These are phyloP conservation scores for Sycobia sp. DNA, from an alignment of 1,140 invertebrate genomes.

Conservation along the genomic window DNA sequence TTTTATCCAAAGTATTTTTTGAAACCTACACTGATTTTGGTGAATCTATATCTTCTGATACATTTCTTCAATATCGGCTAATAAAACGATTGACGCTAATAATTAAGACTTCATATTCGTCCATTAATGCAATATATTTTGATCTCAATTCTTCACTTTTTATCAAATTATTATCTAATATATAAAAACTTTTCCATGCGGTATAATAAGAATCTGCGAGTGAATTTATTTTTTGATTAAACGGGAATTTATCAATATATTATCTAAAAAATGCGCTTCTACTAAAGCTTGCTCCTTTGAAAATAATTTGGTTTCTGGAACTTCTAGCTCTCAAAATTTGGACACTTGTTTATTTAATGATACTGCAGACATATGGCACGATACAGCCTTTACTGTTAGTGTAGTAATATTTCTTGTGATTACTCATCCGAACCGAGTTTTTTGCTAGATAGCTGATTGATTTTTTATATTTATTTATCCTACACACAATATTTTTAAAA, in stretches of 20 bases:
- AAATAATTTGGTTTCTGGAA: not conserved
- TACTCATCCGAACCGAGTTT: too few relatives aligned
- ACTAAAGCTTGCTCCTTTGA: not conserved
- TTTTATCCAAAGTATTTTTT: slow-evolving; percentile 7
- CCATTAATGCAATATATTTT: too few relatives aligned
- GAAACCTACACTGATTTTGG: slow-evolving; percentile 14
- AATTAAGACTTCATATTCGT: not conserved
- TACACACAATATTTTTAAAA: slow-evolving; percentile 34
- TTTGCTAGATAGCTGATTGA: too few relatives aligned
- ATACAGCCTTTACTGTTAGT: not conserved
- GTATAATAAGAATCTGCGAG: too few relatives aligned
- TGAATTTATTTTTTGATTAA: too few relatives aligned
- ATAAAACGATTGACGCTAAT: not conserved
- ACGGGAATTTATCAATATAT: too few relatives aligned
- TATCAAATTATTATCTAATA: too few relatives aligned
- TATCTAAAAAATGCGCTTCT: too few relatives aligned
- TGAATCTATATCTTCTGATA: slow-evolving; percentile 12
- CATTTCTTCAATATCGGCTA: slow-evolving; percentile 26
- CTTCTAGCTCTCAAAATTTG: not conserved
- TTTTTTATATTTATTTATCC: slow-evolving; percentile 36
- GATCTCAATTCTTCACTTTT: too few relatives aligned
- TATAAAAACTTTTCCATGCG: too few relatives aligned
- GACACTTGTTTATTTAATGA: not conserved
- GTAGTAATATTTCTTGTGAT: not conserved
- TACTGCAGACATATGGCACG: too few relatives aligned